Percentiles rank a stretch among this genome's conserved stretches.
Evolutionary conservation across 2,888 invertebrate species (phyloP).

Genomic region (Alsophila aescularia): DNA sequence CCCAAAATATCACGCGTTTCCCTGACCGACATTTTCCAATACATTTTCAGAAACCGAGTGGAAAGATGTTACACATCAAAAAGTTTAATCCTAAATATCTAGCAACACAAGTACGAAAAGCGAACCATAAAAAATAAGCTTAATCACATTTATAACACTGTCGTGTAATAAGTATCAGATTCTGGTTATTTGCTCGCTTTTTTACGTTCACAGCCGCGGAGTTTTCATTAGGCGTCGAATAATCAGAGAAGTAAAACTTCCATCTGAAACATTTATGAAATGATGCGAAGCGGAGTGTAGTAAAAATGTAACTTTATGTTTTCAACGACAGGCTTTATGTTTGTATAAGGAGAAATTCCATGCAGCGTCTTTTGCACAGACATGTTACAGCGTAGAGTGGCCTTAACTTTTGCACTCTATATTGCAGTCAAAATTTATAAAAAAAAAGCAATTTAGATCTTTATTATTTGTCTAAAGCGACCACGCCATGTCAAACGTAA

Average conservation of each 20-base stretch:
- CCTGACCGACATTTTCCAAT: too few relatives aligned
- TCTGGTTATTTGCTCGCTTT: constrained; percentile 15
- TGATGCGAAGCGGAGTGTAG: constrained; percentile 47
- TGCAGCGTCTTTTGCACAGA: constrained; percentile 39
- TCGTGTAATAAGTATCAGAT: constrained; percentile 8
- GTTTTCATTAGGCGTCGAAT: constrained; percentile 47
- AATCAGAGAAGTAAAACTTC: constrained; percentile 42
- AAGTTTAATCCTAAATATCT: too few relatives aligned
- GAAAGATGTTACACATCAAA: too few relatives aligned
- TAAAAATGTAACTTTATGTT: constrained; percentile 58
- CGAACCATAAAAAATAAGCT: neutral
- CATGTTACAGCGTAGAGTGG: neutral
- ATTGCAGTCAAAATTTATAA: too few relatives aligned
- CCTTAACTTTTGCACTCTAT: too few relatives aligned
- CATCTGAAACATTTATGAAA: constrained; percentile 53
- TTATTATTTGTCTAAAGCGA: too few relatives aligned
- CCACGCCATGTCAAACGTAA: too few relatives aligned
- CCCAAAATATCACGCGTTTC: too few relatives aligned
- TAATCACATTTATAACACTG: neutral
- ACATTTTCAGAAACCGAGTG: too few relatives aligned
- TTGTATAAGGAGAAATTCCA: constrained; percentile 46
- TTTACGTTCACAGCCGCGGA: constrained; percentile 21
- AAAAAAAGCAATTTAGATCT: too few relatives aligned
- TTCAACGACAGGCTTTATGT: constrained; percentile 47
- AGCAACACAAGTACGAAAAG: neutral